Base-by-base conservation (phyloP, 1,140 invertebrate species). In the Listronotus oregonensis region DNA sequence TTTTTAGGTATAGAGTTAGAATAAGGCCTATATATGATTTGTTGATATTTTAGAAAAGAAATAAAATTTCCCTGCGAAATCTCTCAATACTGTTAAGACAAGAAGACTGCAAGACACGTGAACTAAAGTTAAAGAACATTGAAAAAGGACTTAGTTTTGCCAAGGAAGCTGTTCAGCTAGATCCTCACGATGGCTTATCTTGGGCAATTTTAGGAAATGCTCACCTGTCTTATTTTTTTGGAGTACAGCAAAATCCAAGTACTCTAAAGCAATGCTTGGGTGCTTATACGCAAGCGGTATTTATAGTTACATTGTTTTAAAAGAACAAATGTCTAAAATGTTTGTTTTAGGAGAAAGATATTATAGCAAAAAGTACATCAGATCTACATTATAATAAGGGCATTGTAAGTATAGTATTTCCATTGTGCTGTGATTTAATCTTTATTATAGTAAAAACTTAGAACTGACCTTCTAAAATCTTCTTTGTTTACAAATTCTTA, bases 131-230 rank as follows among this genome's bases (percentile, higher is more conserved):
- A 27, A 81, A 86, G 62, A 87, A 87, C 71, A 84, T 94, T 32
- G 83, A 89, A 61, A 84, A 87, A 73, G 87, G 93, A 70, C 85
- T 95, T 3, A 86, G 88, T 50, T 85, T 90, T 72, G 93, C 93
- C 0, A 93, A 92, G 78, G 90, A 94, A 74, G 92, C 93, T 12
- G 86, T 96, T 1, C 83, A 89, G 61, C 75, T 93, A 12, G 92
- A 95, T 76, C 84, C 89, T 14, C 86, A 86, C 52, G 93, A 96
- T 83, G 93, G 93, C 12, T 82, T 85, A 12, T 95, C 93, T 0
- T 96, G 94, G 94, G 83, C 86, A 61, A 87, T 94, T 67, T 80
- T 95, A 44, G 94, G 91, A 15, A 95, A 95, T 84, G 90, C 93
- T 1, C 91, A 94, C 76, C 80, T 96, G 42, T 90, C 90, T 50